Evolutionary conservation across 2,888 invertebrate species (phyloP).

Genomic region (Tiphia femorata): DNA sequence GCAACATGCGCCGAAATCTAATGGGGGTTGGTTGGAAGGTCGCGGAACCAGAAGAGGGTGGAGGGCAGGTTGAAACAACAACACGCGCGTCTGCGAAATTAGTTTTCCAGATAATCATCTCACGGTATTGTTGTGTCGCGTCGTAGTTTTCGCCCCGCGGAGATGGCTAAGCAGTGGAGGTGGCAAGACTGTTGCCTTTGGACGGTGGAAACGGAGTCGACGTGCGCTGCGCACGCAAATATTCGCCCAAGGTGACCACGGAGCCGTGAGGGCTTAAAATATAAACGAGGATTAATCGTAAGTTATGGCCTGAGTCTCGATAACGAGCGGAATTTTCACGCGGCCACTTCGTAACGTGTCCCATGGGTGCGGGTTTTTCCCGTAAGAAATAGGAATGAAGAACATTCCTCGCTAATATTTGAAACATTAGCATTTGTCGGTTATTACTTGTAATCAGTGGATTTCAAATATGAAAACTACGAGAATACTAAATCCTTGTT

Average conservation of each 20-base stretch:
- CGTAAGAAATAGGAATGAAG: too few species aligned
- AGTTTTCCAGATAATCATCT: constrained; percentile 69
- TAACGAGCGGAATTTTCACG: constrained; percentile 61
- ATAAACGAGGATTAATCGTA: constrained; percentile 59
- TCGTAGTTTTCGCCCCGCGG: constrained; percentile 46
- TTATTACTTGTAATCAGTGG: too few species aligned
- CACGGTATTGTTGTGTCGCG: constrained; percentile 64
- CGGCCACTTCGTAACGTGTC: background rate
- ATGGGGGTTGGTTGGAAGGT: background rate
- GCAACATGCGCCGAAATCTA: too few species aligned
- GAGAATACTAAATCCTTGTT: too few species aligned
- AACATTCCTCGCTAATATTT: too few species aligned
- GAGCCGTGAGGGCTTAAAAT: constrained; percentile 51
- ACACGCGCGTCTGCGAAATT: constrained; percentile 64
- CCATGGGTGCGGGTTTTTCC: too few species aligned
- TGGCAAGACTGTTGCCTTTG: constrained; percentile 10
- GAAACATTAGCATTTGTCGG: too few species aligned
- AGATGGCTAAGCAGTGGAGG: constrained; percentile 20
- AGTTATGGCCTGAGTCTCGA: constrained; percentile 55
- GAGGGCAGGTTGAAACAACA: constrained; percentile 29
- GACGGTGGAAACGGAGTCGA: constrained; percentile 9
- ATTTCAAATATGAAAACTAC: too few species aligned
- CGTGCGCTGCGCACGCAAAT: constrained; percentile 26
- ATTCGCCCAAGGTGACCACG: background rate
- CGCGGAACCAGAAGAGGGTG: constrained; percentile 2